A percentile compares a stretch with the other conserved stretches of the same genome.
Conservation (phyloP, 1,140 invertebrate species). For the Leucophenga varia region DNA sequence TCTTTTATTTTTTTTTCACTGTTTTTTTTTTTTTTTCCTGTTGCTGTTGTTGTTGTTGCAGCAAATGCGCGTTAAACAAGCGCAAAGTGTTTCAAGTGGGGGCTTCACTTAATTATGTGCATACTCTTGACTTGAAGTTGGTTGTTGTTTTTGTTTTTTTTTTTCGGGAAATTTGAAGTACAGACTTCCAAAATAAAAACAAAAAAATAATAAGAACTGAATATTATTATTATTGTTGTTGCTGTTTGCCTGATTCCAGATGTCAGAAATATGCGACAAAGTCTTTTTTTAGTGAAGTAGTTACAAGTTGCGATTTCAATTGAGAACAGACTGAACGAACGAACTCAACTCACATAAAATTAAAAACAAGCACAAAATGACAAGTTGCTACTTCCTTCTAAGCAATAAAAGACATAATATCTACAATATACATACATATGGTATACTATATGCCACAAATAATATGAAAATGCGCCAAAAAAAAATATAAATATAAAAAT, state of each 20-base stretch:
- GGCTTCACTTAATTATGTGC: no score
- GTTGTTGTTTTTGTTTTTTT: neutral
- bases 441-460: neutral
- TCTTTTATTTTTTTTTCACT: no score
- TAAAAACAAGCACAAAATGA: neutral
- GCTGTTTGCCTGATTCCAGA: constrained; percentile 38
- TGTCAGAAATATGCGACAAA: constrained; percentile 42
- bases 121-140: constrained; percentile 2
- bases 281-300: no score
- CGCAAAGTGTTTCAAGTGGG: no score
- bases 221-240: constrained; percentile 9
- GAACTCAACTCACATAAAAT: neutral
- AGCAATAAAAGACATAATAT: constrained; percentile 5
- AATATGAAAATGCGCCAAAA: constrained; percentile 23
- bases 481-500: constrained; percentile 2
- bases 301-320: constrained; percentile 26
- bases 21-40: no score
- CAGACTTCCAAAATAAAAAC: no score
- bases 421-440: no score
- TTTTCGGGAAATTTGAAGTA: no score
- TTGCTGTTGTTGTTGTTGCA: no score
- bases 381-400: constrained; percentile 35
- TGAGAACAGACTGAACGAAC: constrained; percentile 8
- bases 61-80: no score
- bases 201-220: no score